Percentiles rank a stretch among this genome's conserved stretches.
Evolutionary conservation across 2,797 vertebrate species (phyloP).

Genomic region (Peromyscus attwateri): DNA sequence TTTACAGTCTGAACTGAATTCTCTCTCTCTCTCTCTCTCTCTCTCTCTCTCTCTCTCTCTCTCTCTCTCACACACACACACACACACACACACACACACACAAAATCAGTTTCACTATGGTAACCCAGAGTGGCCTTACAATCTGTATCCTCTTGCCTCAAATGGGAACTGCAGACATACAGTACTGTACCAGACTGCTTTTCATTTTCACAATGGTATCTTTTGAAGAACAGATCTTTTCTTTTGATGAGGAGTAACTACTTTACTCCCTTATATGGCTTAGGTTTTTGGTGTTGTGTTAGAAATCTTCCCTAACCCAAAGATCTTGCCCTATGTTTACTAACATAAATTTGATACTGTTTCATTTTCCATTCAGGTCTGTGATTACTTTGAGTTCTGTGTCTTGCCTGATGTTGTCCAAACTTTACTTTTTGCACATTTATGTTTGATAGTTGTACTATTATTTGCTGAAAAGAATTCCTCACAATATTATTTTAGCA

Average conservation of each 20-base stretch:
- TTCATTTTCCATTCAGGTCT: neutral
- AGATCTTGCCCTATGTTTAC: neutral
- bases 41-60: neutral
- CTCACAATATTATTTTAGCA: neutral
- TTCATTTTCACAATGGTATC: neutral
- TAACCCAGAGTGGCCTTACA: neutral
- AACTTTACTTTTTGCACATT: neutral
- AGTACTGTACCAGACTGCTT: neutral
- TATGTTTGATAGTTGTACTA: neutral
- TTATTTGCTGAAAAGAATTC: neutral
- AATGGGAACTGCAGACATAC: neutral
- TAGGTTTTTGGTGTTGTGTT: neutral
- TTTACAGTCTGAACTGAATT: neutral
- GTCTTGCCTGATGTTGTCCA: neutral
- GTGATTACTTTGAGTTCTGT: neutral
- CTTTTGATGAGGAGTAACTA: neutral
- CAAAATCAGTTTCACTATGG: neutral
- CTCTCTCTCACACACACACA: neutral
- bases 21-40: neutral
- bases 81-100: neutral
- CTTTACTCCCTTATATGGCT: neutral
- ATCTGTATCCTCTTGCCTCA: neutral
- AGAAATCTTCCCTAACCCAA: neutral
- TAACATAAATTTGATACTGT: neutral
- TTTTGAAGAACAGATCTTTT: neutral